Percentiles rank a stretch among this genome's conserved stretches.
phyloP scores from a whole-genome alignment of 1,140 invertebrate genomes.

The Drosophila kanapiae region DNA sequence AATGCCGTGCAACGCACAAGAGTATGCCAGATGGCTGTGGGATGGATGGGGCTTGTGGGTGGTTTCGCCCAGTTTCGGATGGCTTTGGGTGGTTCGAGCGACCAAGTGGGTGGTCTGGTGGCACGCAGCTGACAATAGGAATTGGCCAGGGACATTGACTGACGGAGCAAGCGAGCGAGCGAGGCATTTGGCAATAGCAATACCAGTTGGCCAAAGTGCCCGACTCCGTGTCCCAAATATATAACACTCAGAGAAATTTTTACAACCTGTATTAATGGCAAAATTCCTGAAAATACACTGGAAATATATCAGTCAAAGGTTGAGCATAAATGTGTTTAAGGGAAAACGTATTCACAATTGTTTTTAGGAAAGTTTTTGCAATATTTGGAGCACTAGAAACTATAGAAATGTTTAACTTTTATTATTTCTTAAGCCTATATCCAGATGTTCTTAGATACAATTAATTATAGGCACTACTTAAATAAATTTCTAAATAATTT shows the following conservation, averaged over 20 bases:
- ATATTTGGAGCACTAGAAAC: too few species aligned
- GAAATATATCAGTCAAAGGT: too few species aligned
- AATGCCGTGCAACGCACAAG: conserved; percentile 47
- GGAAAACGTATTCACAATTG: too few species aligned
- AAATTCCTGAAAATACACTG: too few species aligned
- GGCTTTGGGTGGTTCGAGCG: neutral
- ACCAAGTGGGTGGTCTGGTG: conserved; percentile 16
- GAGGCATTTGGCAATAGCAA: conserved; percentile 61
- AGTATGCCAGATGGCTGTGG: conserved; percentile 16
- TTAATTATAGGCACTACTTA: neutral
- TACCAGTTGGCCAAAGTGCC: conserved; percentile 61
- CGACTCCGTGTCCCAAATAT: conserved; percentile 36
- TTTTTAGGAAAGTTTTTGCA: too few species aligned
- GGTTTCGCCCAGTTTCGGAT: conserved; percentile 11
- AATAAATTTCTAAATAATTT: neutral
- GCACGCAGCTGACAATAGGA: conserved; percentile 70
- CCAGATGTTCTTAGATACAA: neutral
- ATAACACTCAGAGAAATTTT: neutral
- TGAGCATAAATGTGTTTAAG: too few species aligned
- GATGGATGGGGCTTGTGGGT: neutral
- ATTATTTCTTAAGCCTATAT: too few species aligned
- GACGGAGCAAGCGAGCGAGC: conserved; percentile 22
- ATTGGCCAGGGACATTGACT: conserved; percentile 66
- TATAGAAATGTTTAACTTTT: too few species aligned
- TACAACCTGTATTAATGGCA: too few species aligned